Evolutionary conservation across 2,113 vertebrate species (phyloP).

Genomic region (Smithornis capensis): DNA sequence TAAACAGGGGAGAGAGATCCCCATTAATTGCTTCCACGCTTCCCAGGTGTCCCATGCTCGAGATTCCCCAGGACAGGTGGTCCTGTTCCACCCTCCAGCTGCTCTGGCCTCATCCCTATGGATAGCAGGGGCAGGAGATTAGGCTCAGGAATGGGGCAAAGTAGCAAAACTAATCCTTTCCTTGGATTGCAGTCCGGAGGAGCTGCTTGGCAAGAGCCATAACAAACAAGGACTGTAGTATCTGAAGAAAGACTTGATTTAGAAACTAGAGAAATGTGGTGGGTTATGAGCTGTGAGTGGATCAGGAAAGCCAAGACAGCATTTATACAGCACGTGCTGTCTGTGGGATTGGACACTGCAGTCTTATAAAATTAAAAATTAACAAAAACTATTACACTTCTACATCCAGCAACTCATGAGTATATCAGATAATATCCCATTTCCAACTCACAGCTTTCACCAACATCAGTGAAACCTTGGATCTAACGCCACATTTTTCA

Average conservation of each 20-base stretch:
- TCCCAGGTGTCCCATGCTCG: accelerated
- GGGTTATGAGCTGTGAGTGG: background rate
- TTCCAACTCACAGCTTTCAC: background rate
- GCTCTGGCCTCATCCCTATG: accelerated
- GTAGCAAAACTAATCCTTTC: background rate
- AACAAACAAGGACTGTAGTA: background rate
- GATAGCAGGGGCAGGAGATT: accelerated
- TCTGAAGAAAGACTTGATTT: background rate
- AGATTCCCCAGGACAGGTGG: background rate
- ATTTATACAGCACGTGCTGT: background rate
- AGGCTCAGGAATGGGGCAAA: background rate
- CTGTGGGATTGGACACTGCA: background rate
- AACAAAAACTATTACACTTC: background rate
- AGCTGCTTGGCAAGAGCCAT: background rate
- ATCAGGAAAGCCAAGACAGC: background rate
- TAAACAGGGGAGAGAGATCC: accelerated
- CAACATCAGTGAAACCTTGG: background rate
- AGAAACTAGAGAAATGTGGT: background rate
- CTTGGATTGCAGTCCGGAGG: background rate
- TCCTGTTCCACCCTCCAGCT: accelerated
- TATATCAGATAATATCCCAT: background rate
- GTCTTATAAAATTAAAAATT: background rate
- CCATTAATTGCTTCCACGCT: accelerated
- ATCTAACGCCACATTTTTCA: background rate
- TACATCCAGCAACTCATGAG: background rate